Conservation (phyloP, 92 coral and sea anemone genomes). For the Anthopleura xanthogrammica region DNA sequence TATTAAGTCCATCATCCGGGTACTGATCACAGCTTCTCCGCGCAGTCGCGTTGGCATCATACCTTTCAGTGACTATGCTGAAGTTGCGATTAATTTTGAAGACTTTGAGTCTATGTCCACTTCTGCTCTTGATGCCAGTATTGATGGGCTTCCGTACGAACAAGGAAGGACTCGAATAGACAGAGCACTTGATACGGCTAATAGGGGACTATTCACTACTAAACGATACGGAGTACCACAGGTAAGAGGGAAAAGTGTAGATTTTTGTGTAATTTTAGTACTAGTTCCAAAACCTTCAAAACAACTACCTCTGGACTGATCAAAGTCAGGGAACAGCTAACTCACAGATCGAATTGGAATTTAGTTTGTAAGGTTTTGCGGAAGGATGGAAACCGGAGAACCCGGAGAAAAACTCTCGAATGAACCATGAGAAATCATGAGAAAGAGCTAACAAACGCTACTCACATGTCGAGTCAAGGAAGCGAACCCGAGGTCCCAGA, state of each 20-base stretch:
- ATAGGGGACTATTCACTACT: conserved; percentile 60
- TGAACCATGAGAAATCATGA: too few relatives aligned
- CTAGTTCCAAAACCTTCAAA: not conserved
- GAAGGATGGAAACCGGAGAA: too few relatives aligned
- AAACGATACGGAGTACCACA: conserved; percentile 54
- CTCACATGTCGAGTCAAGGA: too few relatives aligned
- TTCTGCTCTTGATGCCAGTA: conserved; percentile 55
- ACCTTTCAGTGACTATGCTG: conserved; percentile 84
- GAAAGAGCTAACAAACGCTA: too few relatives aligned
- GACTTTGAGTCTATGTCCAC: conserved; percentile 53
- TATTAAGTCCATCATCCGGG: conserved; percentile 68
- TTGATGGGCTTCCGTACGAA: conserved; percentile 70
- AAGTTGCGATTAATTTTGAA: conserved; percentile 64
- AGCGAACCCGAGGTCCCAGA: too few relatives aligned
- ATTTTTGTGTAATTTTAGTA: too few relatives aligned
- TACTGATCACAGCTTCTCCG: conserved; percentile 61
- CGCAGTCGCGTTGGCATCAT: conserved; percentile 85
- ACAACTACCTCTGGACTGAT: too few relatives aligned
- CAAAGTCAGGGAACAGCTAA: too few relatives aligned
- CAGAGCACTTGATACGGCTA: conserved; percentile 68
- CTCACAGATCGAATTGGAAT: too few relatives aligned
- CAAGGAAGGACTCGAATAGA: conserved; percentile 86
- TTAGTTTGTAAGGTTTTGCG: too few relatives aligned
- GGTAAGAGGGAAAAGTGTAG: conserved; percentile 29
- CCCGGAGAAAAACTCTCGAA: too few relatives aligned